Evolutionary conservation across 2,888 invertebrate genomes (phyloP), one percentile per base, ranked within the genome.

Genomic region (Suillia variegata): DNA sequence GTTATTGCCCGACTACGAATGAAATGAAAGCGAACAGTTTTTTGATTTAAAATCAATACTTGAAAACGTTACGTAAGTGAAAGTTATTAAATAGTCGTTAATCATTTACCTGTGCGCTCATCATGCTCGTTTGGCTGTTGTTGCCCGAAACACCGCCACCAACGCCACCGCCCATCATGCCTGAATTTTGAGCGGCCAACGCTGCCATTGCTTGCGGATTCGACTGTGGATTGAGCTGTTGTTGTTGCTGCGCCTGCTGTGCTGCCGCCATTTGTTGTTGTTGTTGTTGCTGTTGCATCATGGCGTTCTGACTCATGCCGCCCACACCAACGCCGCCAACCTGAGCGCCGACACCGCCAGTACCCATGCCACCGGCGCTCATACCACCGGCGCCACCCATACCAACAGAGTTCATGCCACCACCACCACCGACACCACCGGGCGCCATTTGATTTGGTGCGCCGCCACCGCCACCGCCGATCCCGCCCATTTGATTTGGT

Each of bases 351-450:
- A 8, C 48, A 22, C n/a, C n/a, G 3, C 54, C 60, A 17, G 83
- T 24, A 1, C 83, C 80, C 78, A 65, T 84, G n/a, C n/a, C n/a
- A n/a, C n/a, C n/a, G n/a, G n/a, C n/a, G n/a, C n/a, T n/a, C 5
- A 61, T 63, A 0, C 82, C 79, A 84, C n/a, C n/a, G 63, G 86
- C 85, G 49, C 79, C 80, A 3, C 76, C 71, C 73, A 81, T 79
- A 62, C 84, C 84, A 54, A 84, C 85, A 61, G 85, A 85, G 1
- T 85, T 83, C 75, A 83, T 80, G 10, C 59, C 61, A n/a, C n/a
- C n/a, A n/a, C n/a, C n/a, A n/a, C n/a, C n/a, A n/a, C n/a, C n/a
- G n/a, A n/a, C n/a, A 6, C 62, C 64, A 10, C 54, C 60, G 15
- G 83, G 24, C 1, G 83, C 80, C 78, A 65, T 84, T 81, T 42